Base-by-base conservation (phyloP, 2,888 invertebrate species). In the Ornithoptera alexandrae region DNA sequence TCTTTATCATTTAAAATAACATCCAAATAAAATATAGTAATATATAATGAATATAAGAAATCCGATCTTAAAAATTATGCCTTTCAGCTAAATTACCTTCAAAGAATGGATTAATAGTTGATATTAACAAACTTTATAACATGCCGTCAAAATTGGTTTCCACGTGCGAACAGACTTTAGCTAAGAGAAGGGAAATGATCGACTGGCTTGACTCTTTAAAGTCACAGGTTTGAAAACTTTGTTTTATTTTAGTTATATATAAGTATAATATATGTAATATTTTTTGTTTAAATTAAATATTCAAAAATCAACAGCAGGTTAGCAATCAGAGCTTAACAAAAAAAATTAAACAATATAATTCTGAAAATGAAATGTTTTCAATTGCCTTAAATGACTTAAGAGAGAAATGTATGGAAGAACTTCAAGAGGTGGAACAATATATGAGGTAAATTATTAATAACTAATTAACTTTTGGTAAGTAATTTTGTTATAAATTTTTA, bases 291-390 rank as follows among this genome's bases (percentile, higher is more conserved):
- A 50, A 50, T 50, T 60, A 36, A 60, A 60, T 8, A 17, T 7
- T 61, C 8, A 61, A n/a, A 22, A 60, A 46, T 59, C 59, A 89
- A 88, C 83, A 80, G 57, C 22, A 69, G 69, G 84, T 87, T 66
- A 79, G 80, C 62, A 78, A 77, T 63, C 79, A 77, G 67, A 81
- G 72, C 69, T 79, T 90, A 17, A 75, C 83, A 0, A 86, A 83
- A 74, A 90, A 88, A 79, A 80, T 91, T 3, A 84, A 85, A 62
- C 88, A 89, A 73, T 90, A 87, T 62, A 83, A 81, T 61, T 81
- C 82, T 0, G 89, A 90, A 79, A 90, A 89, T 73, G 86, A 90
- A 73, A 85, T 84, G 82, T 75, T 92, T 6, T 77, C 78, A 71
- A 74, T 76, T 68, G 79, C 82, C 24, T 77, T 92, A 39, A 82